Evolutionary conservation across 1,140 invertebrate genomes (phyloP).

Genomic region (Cryptotermes secundus): DNA sequence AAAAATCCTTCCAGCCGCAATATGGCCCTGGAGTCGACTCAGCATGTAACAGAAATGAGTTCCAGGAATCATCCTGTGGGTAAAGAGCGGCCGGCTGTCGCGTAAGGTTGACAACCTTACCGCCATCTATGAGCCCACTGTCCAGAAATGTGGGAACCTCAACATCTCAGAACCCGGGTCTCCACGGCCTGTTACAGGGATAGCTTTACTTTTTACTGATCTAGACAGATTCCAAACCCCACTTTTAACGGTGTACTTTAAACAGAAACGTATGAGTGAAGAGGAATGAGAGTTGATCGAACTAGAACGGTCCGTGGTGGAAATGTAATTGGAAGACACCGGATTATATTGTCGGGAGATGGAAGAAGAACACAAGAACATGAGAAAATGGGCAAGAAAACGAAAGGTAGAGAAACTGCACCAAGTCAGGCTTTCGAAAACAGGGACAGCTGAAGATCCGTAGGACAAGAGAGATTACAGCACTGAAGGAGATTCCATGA

Average conservation of each 20-base stretch:
- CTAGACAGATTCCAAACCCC: neutral
- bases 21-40: too few species aligned
- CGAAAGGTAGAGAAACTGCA: neutral
- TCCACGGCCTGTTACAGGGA: too few species aligned
- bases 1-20: too few species aligned
- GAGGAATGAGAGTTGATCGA: neutral
- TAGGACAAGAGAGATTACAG: neutral
- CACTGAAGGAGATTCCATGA: neutral
- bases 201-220: too few species aligned
- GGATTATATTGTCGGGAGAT: neutral
- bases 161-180: too few species aligned
- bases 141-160: too few species aligned
- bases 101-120: too few species aligned
- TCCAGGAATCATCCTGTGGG: too few species aligned
- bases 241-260: neutral
- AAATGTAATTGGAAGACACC: neutral
- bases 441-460: neutral
- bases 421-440: neutral
- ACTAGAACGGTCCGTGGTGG: neutral
- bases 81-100: too few species aligned
- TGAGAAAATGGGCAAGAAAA: neutral
- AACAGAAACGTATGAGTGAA: neutral
- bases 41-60: too few species aligned
- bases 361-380: neutral
- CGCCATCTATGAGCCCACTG: too few species aligned